phyloP scores from a whole-genome alignment of 2,888 invertebrate species.

The Hydropsyche betteni region DNA sequence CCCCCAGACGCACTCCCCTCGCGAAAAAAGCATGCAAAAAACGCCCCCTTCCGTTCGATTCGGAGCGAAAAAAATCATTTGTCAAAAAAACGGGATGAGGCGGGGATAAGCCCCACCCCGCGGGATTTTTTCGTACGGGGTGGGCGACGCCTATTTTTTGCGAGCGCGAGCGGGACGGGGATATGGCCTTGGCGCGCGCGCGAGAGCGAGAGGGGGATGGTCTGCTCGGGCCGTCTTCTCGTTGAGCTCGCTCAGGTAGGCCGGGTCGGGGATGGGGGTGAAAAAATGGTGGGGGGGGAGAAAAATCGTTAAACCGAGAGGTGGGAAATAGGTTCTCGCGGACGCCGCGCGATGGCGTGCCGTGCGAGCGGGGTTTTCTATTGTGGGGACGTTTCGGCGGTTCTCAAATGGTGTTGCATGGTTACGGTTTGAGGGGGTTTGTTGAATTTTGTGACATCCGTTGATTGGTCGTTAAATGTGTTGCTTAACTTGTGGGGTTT shows the following conservation, averaged over 20 bases:
- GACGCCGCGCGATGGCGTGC: slow-evolving; percentile 50
- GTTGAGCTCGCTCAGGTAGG: slow-evolving; percentile 50
- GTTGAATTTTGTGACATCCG: too few species aligned
- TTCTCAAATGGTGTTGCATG: too few species aligned
- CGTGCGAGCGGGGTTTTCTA: neutral
- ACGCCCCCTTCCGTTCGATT: slow-evolving; percentile 43
- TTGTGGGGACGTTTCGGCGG: too few species aligned
- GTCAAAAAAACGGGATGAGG: slow-evolving; percentile 49
- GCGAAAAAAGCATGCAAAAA: slow-evolving; percentile 22
- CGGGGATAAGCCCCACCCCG: slow-evolving; percentile 51
- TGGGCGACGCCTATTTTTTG: slow-evolving; percentile 7
- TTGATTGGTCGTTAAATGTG: too few species aligned
- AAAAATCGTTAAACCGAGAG: slow-evolving; percentile 51
- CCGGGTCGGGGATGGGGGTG: slow-evolving; percentile 47
- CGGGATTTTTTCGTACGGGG: slow-evolving; percentile 1
- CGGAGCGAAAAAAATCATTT: slow-evolving; percentile 48
- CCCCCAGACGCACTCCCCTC: slow-evolving; percentile 37
- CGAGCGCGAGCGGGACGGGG: slow-evolving; percentile 39
- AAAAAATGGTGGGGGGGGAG: slow-evolving; percentile 44
- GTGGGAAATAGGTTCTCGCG: slow-evolving; percentile 46
- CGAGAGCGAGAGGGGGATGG: neutral
- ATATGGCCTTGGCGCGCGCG: slow-evolving; percentile 11
- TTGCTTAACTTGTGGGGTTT: too few species aligned
- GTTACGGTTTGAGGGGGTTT: too few species aligned
- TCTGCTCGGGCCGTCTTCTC: slow-evolving; percentile 36